phyloP scores from a whole-genome alignment of 2,113 vertebrate genomes.

The Nansenia antarctica region DNA sequence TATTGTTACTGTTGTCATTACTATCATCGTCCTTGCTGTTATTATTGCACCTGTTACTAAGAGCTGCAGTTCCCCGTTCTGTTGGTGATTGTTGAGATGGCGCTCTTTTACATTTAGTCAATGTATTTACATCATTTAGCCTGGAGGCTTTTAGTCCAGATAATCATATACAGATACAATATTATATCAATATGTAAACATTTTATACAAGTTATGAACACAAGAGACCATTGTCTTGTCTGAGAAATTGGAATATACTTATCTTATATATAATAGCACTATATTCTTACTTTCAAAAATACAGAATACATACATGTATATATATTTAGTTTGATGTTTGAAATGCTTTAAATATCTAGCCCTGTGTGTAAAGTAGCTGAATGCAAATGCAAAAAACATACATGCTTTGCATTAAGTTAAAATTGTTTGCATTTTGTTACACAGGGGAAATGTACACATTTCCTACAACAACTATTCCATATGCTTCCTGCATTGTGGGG shows the following conservation, averaged over 20 bases:
- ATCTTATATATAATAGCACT: not conserved
- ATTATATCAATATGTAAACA: not conserved
- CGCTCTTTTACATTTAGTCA: slow-evolving; percentile 22
- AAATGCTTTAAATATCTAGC: not conserved
- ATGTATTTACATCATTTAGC: slow-evolving; percentile 19
- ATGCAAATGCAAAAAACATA: too few relatives aligned
- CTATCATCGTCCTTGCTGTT: slow-evolving; percentile 77
- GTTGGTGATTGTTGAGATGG: slow-evolving; percentile 18
- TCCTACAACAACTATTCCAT: too few relatives aligned
- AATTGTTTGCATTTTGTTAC: too few relatives aligned
- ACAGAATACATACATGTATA: not conserved
- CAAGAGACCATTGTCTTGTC: not conserved
- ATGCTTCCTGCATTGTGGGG: too few relatives aligned
- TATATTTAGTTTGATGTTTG: not conserved
- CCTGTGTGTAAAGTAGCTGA: not conserved
- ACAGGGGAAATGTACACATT: too few relatives aligned
- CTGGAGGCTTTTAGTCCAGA: slow-evolving; percentile 17
- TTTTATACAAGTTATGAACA: not conserved
- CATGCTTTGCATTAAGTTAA: too few relatives aligned
- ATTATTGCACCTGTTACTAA: slow-evolving; percentile 44
- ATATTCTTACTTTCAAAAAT: not conserved
- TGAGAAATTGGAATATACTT: not conserved
- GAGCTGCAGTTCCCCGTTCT: slow-evolving; percentile 25
- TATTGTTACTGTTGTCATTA: slow-evolving; percentile 69
- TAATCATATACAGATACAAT: slow-evolving; percentile 4